Base-by-base conservation (phyloP, 2,113 vertebrate species). In the Malurus elegans region DNA sequence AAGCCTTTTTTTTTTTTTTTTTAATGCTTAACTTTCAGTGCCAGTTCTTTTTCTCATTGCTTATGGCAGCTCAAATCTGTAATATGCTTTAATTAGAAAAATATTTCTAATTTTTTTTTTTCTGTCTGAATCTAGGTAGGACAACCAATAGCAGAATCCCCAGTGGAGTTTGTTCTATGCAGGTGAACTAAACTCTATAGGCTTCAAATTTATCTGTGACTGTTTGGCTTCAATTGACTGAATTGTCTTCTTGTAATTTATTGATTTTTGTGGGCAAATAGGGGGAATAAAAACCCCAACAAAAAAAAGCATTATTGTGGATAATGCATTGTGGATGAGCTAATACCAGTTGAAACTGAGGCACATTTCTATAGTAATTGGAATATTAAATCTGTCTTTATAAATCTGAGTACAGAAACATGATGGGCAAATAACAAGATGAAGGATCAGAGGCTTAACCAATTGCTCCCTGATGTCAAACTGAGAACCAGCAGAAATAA, bases 391-490 rank as follows among this genome's bases (percentile, higher is more conserved):
- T 92, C 86, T 92, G 32, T 96, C 88, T 96, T 75, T 92, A 72
- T 95, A 96, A 96, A 94, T 97, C 71, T 90, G 84, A 96, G 54
- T 72, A 74, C 7, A 79, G 70, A 94, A 95, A 67, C 57, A 76
- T 88, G 81, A 88, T 69, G 45, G 83, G 74, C 64, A 92, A 84
- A 96, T 86, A 97, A 81, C 86, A 97, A 91, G 54, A 92, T 95
- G 88, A 90, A 95, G 72, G 73, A 78, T 92, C 71, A 84, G 86
- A 95, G 91, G 95, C 94, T 97, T 97, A 97, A 94, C 79, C 89
- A 96, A 97, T 92, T 97, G 94, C 94, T 97, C 95, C 94, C 83
- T 96, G 93, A 96, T 94, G 97, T 97, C 97, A 97, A 95, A 66
- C 79, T 65, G 80, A 95, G 92, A 97, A 96, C 79, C 56, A 79